A percentile compares a stretch with the other conserved stretches of the same genome.
phyloP scores from a whole-genome alignment of 2,113 vertebrate genomes.

The human region DNA sequence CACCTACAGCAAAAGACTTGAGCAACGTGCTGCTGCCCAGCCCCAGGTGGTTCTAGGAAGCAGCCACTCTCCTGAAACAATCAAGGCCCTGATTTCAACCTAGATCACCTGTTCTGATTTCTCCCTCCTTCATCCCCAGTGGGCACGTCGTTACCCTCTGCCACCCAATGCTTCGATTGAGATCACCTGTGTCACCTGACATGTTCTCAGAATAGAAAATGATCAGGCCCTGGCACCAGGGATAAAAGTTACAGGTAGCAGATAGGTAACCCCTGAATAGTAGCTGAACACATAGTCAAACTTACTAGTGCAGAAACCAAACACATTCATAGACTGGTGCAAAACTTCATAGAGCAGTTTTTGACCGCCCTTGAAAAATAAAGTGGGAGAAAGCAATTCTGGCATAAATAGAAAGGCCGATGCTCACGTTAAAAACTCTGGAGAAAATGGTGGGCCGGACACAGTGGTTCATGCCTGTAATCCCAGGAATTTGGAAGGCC shows the following conservation, averaged over 20 bases:
- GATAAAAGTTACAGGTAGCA: background rate
- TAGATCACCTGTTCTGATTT: background rate
- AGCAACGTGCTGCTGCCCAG: background rate
- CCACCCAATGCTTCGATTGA: background rate
- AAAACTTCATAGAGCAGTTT: background rate
- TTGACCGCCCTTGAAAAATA: background rate
- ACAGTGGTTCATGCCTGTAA: background rate
- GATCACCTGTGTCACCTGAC: constrained; percentile 15
- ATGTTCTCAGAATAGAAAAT: background rate
- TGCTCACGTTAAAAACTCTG: background rate
- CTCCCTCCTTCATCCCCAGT: background rate
- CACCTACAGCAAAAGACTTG: background rate
- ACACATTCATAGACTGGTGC: background rate
- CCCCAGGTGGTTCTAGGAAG: background rate
- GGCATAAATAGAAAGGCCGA: background rate
- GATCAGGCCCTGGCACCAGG: background rate
- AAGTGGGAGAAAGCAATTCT: background rate
- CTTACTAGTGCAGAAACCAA: rapidly evolving
- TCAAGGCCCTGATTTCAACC: constrained; percentile 1
- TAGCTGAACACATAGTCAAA: background rate
- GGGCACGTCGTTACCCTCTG: background rate
- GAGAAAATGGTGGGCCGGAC: background rate
- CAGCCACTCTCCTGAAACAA: background rate
- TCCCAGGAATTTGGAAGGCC: background rate
- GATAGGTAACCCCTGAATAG: background rate